Conservation (phyloP, 2,113 vertebrate species). For the Eidolon helvum region DNA sequence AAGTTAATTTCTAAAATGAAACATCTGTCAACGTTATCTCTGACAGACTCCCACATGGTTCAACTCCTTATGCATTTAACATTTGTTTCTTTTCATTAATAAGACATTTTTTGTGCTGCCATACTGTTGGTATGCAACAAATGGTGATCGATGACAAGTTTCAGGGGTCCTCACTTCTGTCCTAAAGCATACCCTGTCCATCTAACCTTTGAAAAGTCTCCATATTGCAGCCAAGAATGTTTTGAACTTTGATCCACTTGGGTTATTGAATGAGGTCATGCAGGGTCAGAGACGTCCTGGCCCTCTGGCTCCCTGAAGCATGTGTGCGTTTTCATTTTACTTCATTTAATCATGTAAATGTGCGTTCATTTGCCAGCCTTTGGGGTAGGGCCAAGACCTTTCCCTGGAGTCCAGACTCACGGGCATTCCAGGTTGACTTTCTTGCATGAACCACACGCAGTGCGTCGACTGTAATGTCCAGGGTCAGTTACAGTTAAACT, state of each 20-base stretch:
- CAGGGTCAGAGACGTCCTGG: background rate
- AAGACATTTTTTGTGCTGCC: background rate
- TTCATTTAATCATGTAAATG: background rate
- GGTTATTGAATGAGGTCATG: background rate
- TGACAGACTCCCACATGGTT: background rate
- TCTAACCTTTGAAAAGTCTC: background rate
- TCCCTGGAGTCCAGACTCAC: background rate
- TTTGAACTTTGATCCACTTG: background rate
- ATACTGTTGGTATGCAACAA: background rate
- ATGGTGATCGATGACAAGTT: background rate
- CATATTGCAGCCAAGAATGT: background rate
- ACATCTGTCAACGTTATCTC: background rate
- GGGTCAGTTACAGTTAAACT: background rate
- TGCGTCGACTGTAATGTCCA: background rate
- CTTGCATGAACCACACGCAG: background rate
- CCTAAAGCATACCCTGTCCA: background rate
- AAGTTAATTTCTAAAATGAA: slow-evolving; percentile 28
- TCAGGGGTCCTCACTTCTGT: background rate
- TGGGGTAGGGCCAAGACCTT: background rate
- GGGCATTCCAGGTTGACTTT: background rate
- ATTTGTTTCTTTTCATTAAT: slow-evolving; percentile 22
- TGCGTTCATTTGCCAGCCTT: background rate
- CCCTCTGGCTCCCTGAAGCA: background rate
- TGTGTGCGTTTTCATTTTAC: background rate
- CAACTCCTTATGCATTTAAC: background rate